These are phyloP conservation scores for Tortricodes alternella DNA, from an alignment of 2,888 invertebrate species.

Conservation along the genomic window DNA sequence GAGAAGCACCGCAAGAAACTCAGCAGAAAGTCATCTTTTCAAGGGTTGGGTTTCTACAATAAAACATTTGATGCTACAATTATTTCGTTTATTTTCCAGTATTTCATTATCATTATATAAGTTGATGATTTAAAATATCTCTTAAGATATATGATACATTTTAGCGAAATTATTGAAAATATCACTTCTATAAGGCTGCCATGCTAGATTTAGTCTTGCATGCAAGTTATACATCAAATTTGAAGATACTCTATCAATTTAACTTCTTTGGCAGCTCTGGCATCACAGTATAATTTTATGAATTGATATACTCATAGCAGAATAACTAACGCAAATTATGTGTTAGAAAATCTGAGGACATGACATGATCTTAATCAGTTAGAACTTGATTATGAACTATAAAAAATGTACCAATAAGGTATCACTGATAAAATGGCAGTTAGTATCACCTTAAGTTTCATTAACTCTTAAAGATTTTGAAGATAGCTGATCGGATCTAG, in stretches of 20 bases:
- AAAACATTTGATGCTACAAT: slow-evolving; percentile 38
- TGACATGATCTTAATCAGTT: slow-evolving; percentile 1
- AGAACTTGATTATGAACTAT: slow-evolving; percentile 10
- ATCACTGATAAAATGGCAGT: slow-evolving; percentile 66
- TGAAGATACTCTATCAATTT: slow-evolving; percentile 20
- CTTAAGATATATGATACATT: slow-evolving; percentile 26
- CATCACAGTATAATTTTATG: slow-evolving; percentile 35
- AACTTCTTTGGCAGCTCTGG: slow-evolving; percentile 49
- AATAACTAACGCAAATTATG: background rate
- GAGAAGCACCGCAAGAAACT: no score
- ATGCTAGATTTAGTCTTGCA: slow-evolving; percentile 25
- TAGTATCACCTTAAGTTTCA: slow-evolving; percentile 60
- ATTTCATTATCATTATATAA: slow-evolving; percentile 47
- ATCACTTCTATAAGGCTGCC: slow-evolving; percentile 31
- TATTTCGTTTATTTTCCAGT: slow-evolving; percentile 53
- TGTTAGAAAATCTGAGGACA: background rate
- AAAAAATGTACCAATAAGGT: slow-evolving; percentile 22
- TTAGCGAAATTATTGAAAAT: slow-evolving; percentile 22
- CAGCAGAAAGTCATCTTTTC: no score
- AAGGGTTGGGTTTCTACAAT: slow-evolving; percentile 24
- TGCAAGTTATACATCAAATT: slow-evolving; percentile 32
- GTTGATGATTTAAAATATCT: slow-evolving; percentile 38
- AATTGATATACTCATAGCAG: slow-evolving; percentile 4
- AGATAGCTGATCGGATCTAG: background rate
- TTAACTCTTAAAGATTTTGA: slow-evolving; percentile 40